phyloP scores from a whole-genome alignment of 2,888 invertebrate species.

The Diploptera punctata region DNA sequence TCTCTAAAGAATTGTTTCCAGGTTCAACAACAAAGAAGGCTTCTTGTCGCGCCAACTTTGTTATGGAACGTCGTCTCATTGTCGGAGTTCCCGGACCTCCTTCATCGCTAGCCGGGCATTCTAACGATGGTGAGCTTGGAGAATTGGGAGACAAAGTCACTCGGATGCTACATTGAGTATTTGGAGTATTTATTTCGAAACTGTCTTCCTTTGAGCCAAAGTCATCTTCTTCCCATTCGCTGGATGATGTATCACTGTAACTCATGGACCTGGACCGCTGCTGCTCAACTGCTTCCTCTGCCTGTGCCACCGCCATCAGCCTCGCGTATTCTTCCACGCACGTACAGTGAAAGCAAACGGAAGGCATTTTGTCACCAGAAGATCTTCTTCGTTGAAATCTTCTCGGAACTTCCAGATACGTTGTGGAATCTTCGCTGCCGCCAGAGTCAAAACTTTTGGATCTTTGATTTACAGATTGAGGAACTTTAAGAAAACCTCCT shows the following conservation, averaged over 20 bases:
- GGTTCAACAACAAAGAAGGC: constrained; percentile 73
- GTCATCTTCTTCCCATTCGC: constrained; percentile 45
- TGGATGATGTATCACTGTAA: constrained; percentile 52
- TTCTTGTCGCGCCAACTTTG: constrained; percentile 83
- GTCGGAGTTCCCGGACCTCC: constrained; percentile 18
- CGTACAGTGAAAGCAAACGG: constrained; percentile 72
- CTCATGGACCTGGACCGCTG: constrained; percentile 52
- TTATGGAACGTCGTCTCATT: constrained; percentile 69
- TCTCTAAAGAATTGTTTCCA: constrained; percentile 69
- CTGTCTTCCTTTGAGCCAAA: constrained; percentile 27
- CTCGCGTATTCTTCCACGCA: constrained; percentile 38
- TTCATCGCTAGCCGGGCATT: constrained; percentile 43
- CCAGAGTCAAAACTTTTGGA: constrained; percentile 84
- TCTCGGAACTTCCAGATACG: constrained; percentile 61
- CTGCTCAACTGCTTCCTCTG: constrained; percentile 10
- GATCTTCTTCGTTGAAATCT: constrained; percentile 63
- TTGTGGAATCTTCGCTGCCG: constrained; percentile 60
- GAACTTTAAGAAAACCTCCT: constrained; percentile 43
- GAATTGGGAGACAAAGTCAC: constrained; percentile 62
- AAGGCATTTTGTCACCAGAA: constrained; percentile 48
- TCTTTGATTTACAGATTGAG: constrained; percentile 61
- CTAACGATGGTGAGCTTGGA: constrained; percentile 57
- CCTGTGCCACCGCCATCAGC: not conserved
- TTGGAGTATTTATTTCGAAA: constrained; percentile 42
- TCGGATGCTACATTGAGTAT: constrained; percentile 63